Percentiles rank a stretch among this genome's conserved stretches.
Conservation (phyloP, 2,797 vertebrate species). For the Microcaecilia unicolor region DNA sequence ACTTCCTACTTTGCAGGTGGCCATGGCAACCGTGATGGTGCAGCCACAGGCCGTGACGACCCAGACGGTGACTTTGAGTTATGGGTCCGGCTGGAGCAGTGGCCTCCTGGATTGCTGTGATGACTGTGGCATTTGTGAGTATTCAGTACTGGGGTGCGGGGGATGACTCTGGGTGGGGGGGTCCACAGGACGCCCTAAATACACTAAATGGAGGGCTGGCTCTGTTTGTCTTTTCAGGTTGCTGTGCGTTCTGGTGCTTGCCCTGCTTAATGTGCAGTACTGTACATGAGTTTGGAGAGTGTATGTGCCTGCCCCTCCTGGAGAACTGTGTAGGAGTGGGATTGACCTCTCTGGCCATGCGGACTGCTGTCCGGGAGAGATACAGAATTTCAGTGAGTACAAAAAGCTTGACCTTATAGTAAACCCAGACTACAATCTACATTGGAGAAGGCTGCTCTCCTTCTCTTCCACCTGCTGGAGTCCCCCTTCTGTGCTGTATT, state of each 20-base stretch:
- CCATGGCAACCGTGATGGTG: conserved; percentile 21
- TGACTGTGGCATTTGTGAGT: conserved; percentile 57
- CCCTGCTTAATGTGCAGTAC: conserved; percentile 23
- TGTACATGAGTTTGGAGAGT: conserved; percentile 22
- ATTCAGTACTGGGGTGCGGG: too few species aligned
- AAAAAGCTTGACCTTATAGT: too few species aligned
- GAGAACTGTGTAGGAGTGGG: not conserved
- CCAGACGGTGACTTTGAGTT: not conserved
- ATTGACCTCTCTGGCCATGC: conserved; percentile 8
- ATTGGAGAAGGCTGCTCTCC: too few species aligned
- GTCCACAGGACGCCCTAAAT: too few species aligned
- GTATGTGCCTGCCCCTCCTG: conserved; percentile 33
- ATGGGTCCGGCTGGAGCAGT: conserved; percentile 44
- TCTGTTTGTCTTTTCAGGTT: too few species aligned
- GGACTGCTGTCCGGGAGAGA: conserved; percentile 28
- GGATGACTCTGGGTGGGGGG: not conserved
- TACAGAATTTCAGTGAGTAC: conserved; percentile 20
- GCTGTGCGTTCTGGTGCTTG: conserved; percentile 26
- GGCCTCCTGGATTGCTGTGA: conserved; percentile 59
- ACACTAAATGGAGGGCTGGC: too few species aligned
- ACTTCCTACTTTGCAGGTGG: not conserved
- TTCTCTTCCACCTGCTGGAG: too few species aligned
- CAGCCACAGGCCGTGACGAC: conserved; percentile 19
- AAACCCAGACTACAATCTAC: too few species aligned
- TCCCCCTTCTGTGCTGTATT: too few species aligned